Percentiles rank a stretch among this genome's conserved stretches.
Conservation (phyloP, 2,113 vertebrate species). For the Caranx melampygus region DNA sequence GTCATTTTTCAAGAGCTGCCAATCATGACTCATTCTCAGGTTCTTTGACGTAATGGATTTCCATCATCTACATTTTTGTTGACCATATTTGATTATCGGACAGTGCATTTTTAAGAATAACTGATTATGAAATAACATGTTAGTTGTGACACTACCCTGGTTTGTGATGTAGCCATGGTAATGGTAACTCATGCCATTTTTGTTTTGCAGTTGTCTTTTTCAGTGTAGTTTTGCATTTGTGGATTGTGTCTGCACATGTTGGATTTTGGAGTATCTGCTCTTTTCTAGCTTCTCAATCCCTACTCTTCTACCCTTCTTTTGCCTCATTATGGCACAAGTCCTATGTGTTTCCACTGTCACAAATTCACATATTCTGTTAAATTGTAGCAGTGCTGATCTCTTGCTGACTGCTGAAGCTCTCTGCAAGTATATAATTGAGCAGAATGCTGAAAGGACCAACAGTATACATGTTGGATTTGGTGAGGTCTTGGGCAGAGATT, state of each 20-base stretch:
- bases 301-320: not conserved
- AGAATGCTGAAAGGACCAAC: no score
- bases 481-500: no score
- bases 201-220: not conserved
- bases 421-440: no score
- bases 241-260: not conserved
- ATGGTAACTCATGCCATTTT: slow-evolving; percentile 7
- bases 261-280: not conserved
- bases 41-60: no score
- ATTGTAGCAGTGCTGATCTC: no score
- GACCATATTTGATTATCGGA: not conserved
- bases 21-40: no score
- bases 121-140: not conserved
- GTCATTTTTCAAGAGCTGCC: not conserved
- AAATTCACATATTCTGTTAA: no score
- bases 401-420: no score
- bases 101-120: not conserved
- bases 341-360: no score
- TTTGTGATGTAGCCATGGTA: not conserved
- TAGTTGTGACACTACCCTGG: not conserved
- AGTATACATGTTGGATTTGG: no score
- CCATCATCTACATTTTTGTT: not conserved
- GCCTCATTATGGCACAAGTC: not conserved
- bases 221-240: not conserved
- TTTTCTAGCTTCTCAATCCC: not conserved